Evolutionary conservation across 1,140 invertebrate genomes (phyloP).

Genomic region (Heliconius congener): DNA sequence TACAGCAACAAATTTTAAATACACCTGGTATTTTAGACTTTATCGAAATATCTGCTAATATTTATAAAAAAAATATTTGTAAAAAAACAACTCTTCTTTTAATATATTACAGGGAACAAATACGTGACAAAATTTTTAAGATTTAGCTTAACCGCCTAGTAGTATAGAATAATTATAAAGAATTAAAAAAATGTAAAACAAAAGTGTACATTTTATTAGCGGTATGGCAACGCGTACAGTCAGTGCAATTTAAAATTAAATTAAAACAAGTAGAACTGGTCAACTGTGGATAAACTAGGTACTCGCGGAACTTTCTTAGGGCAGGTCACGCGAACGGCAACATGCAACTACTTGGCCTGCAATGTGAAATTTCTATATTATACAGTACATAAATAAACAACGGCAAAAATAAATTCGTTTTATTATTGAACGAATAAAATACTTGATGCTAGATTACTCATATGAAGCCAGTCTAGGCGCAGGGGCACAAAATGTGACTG

Average conservation of each 20-base stretch:
- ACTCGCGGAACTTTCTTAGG: slow-evolving; percentile 48
- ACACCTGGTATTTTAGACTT: no score
- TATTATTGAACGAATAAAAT: background rate
- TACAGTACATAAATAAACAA: slow-evolving; percentile 12
- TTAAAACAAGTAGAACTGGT: slow-evolving; percentile 41
- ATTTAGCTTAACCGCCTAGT: no score
- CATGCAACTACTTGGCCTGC: slow-evolving; percentile 30
- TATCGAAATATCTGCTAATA: background rate
- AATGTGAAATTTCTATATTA: slow-evolving; percentile 17
- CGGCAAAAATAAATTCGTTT: background rate
- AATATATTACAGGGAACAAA: no score
- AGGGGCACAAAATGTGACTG: no score
- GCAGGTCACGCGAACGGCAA: slow-evolving; percentile 47
- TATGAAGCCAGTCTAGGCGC: no score
- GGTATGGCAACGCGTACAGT: slow-evolving; percentile 2
- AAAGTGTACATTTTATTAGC: background rate
- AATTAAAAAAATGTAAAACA: background rate
- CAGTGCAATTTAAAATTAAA: slow-evolving; percentile 24
- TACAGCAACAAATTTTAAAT: no score
- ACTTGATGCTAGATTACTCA: background rate
- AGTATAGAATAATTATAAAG: background rate
- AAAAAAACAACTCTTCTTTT: background rate
- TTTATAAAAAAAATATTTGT: background rate
- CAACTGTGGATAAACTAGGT: slow-evolving; percentile 41
- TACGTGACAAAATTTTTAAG: no score